Evolutionary conservation across 2,888 invertebrate genomes (phyloP), one percentile per base, ranked within the genome.

Genomic region (Lycophotia porphyrea): DNA sequence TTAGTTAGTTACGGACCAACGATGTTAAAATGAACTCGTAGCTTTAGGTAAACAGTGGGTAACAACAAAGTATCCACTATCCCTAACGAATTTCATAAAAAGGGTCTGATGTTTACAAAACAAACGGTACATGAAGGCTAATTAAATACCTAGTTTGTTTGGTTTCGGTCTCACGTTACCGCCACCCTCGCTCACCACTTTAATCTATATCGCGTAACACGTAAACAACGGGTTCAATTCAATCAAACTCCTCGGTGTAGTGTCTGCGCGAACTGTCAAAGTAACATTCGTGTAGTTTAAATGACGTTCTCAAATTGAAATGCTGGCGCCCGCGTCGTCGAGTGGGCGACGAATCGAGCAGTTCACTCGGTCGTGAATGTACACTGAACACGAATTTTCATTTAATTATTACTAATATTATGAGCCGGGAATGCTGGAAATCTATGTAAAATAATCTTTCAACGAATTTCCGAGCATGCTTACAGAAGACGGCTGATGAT

Each of bases 281-380:
- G 90, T 91, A 91, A 90, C 91, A 91, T 89, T 86, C 84, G 86
- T 89, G 86, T 92, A 91, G 92, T 91, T 92, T 90, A 92, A 93
- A 92, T 93, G 92, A 91, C 91, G 90, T 90, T 89, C 88, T 90
- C 89, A 92, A 93, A 93, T 93, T 92, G 93, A 92, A 93, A 92
- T 91, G 90, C 90, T 92, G 90, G 89, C 75, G 68, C 84, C 82
- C 64, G 63, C 61, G 70, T 85, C 81, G 86, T 4, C 58, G 27
- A 27, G 27, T 27, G 27, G 55, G 80, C 88, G 86, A 79, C 79
- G 85, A 88, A 90, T 90, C 85, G 90, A 90, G 87, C 88, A 86
- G 88, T 88, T 90, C 90, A 90, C 87, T 91, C 88, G 84, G 88
- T 87, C 87, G 85, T 87, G 82, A 82, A 85, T 70, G 80, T 83